Evolutionary conservation across 2,113 vertebrate genomes (phyloP), one percentile per base, ranked within the genome.

Genomic region (Misgurnus mizolepis): DNA sequence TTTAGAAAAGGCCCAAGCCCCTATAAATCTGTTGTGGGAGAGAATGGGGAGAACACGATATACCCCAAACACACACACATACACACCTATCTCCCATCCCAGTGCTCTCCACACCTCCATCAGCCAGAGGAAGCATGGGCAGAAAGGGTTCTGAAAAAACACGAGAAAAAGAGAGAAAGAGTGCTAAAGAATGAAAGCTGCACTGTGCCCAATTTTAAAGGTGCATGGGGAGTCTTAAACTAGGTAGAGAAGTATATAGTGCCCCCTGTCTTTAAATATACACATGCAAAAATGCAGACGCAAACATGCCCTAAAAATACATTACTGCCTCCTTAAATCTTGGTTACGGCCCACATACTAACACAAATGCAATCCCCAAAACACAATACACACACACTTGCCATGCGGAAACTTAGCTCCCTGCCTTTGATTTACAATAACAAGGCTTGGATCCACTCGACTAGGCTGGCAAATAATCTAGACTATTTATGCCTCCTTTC

Each of bases 1-100:
- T 93, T 94, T 94, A 93, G 90, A 93, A 89, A 93, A 92, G 92
- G 88, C 88, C 90, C 86, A 88, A 92, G 92, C 85, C 90, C 88
- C 90, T 91, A 93, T 94, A 93, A 93, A 94, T 94, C 93, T 92
- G 90, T 88, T 90, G 89, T 79, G 88, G 89, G 86, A 88, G 90
- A 91, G 87, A 92, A 86, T 88, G 58, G 80, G 70, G 90, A 87
- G 91, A 92, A 91, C 86, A 89, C 82, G 92, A 93, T 93, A 92
- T 88, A 72, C 58, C 82, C 77, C 73, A 39, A 75, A 79, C 85
- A 87, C 85, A 85, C 83, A 67, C 85, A 87, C 56, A 34, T 73
- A 70, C 78, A 80, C 85, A 86, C 85, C 87, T 85, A 56, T 81
- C 87, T 56, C 18, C 66, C 60, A 65, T 56, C 67, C 56, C 83